Percentiles rank a stretch among this genome's conserved stretches.
These are phyloP conservation scores for Phoxinus phoxinus DNA, from an alignment of 2,113 vertebrate species.

Conservation along the genomic window DNA sequence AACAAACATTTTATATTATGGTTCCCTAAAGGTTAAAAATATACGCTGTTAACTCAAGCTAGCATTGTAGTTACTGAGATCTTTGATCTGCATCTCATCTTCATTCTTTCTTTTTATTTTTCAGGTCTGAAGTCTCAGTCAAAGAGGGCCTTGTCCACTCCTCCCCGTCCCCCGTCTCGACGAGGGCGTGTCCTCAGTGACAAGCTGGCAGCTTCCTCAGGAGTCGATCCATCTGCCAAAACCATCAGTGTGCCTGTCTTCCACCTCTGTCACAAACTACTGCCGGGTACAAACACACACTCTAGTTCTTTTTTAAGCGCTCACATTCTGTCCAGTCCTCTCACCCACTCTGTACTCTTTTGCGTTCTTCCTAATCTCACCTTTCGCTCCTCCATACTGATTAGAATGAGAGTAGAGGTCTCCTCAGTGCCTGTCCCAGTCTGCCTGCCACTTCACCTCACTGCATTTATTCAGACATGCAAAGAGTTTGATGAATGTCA, in stretches of 20 bases:
- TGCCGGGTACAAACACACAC: slow-evolving; percentile 74
- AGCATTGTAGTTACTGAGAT: too few species aligned
- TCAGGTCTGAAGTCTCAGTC: slow-evolving; percentile 97
- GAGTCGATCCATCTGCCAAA: slow-evolving; percentile 89
- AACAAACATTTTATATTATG: background rate
- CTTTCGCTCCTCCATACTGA: background rate
- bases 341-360: slow-evolving; percentile 2
- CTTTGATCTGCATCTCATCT: background rate
- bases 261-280: slow-evolving; percentile 95
- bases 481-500: slow-evolving; percentile 22
- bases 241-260: slow-evolving; percentile 97
- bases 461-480: slow-evolving; percentile 3
- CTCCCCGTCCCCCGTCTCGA: slow-evolving; percentile 93
- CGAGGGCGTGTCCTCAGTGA: slow-evolving; percentile 92
- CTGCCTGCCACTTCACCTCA: slow-evolving; percentile 24
- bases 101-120: slow-evolving; percentile 10
- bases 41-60: background rate
- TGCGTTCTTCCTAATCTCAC: background rate
- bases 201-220: slow-evolving; percentile 87
- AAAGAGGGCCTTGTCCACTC: slow-evolving; percentile 92
- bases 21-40: background rate
- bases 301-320: slow-evolving; percentile 4
- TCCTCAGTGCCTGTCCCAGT: slow-evolving; percentile 16
- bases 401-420: slow-evolving; percentile 14
- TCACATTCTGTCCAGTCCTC: background rate